Conservation (phyloP, 2,797 vertebrate species). For the Mormyrus proboscirostris region DNA sequence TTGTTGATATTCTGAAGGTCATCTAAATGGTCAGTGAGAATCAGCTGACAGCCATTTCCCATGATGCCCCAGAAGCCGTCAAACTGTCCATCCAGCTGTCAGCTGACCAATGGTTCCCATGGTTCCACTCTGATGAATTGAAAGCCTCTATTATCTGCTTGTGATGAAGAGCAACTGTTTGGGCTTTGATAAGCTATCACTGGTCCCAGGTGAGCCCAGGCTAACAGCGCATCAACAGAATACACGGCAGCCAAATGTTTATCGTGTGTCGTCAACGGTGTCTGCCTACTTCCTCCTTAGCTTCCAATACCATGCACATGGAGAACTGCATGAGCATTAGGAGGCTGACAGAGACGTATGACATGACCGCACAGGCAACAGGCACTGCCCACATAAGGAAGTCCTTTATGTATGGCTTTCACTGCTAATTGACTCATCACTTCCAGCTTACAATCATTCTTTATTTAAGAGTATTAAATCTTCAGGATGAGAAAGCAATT, state of each 20-base stretch:
- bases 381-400: not conserved
- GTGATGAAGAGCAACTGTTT: constrained; percentile 84
- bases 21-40: constrained; percentile 82
- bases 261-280: constrained; percentile 63
- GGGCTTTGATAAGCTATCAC: constrained; percentile 99
- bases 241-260: constrained; percentile 62
- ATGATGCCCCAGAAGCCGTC: constrained; percentile 91
- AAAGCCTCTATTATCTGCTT: constrained; percentile 80
- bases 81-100: constrained; percentile 93
- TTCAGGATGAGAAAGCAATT: not conserved
- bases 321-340: constrained; percentile 20
- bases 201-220: constrained; percentile 90
- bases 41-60: constrained; percentile 97
- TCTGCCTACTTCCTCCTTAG: constrained; percentile 13
- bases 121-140: constrained; percentile 77
- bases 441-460: not conserved
- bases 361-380: not conserved
- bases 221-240: constrained; percentile 79
- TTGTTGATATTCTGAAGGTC: constrained; percentile 92
- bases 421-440: not conserved
- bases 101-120: constrained; percentile 86
- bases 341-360: not conserved
- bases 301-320: not conserved
- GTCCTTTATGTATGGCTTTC: not conserved
- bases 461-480: not conserved